Evolutionary conservation across 1,140 invertebrate genomes (phyloP), one percentile per base, ranked within the genome.

Genomic region (Nixonia krombeini): DNA sequence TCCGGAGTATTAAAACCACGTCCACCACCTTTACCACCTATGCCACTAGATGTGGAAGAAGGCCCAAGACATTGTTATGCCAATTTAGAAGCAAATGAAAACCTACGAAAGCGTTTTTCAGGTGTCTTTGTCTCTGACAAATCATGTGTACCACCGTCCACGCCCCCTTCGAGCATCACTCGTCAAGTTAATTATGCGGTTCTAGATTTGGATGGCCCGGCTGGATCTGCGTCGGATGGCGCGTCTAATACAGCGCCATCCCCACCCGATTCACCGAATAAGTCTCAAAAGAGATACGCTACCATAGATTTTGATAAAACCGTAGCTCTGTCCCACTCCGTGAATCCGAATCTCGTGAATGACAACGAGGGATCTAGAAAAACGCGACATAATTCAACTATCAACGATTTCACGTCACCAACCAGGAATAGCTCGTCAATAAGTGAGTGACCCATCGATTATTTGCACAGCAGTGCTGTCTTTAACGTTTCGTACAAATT

Each of bases 231-330:
- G 10, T 33, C 64, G 12, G 76, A 81, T 8, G 73, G 65, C 12
- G 38, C 41, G 6, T 10, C 51, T 10, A 75, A 51, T 53, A 59
- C 61, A 7, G 51, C 68, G 1, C 72, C 77, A 2, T 72, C 80
- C 7, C 82, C 87, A 2, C 87, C 88, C 2, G 87, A 88, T 4
- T 89, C 87, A 40, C 87, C 88, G 0, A 86, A 83, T 3, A 87
- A 87, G 17, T 76, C 86, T 8, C 85, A 87, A 29, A 90, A 93
- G 73, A 92, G 93, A 37, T 98, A 97, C 75, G 95, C 94, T 6
- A 95, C 92, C 0, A 98, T 98, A 52, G 96, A 98, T 84, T 97
- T 97, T 81, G 91, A 96, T 73, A 94, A 93, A 81, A 97, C 96
- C 0, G 91, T 91, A 18, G 95, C 95, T 9, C 85, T 97, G n/a